Evolutionary conservation across 2,797 vertebrate genomes (phyloP).

Genomic region (Halcyon smyrnensis): DNA sequence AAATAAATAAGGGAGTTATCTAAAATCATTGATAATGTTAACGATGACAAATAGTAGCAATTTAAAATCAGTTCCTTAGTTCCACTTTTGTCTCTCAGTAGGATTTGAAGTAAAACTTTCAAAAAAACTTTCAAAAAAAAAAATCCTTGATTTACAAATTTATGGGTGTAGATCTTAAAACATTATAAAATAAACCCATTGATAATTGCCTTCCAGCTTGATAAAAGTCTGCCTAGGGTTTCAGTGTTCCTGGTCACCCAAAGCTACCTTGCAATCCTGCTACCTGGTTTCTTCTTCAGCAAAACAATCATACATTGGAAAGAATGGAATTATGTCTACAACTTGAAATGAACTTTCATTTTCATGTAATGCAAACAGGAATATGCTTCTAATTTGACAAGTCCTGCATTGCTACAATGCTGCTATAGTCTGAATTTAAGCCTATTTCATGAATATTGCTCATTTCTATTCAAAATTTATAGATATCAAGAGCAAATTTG

Average conservation of each 20-base stretch:
- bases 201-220: not conserved
- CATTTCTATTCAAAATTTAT: conserved; percentile 63
- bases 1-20: not conserved
- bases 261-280: not conserved
- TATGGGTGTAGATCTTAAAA: not conserved
- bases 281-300: conserved; percentile 9
- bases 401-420: not conserved
- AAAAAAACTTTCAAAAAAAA: not conserved
- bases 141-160: not conserved
- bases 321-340: conserved; percentile 34
- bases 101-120: not conserved
- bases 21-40: not conserved
- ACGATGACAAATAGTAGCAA: not conserved
- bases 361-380: conserved; percentile 44
- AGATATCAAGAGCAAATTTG: conserved; percentile 56
- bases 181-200: not conserved
- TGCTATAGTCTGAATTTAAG: conserved; percentile 58
- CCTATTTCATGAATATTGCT: conserved; percentile 48
- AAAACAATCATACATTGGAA: not conserved
- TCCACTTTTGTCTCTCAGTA: not conserved
- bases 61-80: not conserved
- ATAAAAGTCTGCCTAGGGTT: not conserved
- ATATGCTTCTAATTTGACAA: conserved; percentile 26
- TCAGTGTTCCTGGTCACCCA: not conserved
- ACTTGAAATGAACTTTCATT: conserved; percentile 51